Evolutionary conservation across 2,113 vertebrate genomes (phyloP).

Genomic region (Megatriorchis doriae): DNA sequence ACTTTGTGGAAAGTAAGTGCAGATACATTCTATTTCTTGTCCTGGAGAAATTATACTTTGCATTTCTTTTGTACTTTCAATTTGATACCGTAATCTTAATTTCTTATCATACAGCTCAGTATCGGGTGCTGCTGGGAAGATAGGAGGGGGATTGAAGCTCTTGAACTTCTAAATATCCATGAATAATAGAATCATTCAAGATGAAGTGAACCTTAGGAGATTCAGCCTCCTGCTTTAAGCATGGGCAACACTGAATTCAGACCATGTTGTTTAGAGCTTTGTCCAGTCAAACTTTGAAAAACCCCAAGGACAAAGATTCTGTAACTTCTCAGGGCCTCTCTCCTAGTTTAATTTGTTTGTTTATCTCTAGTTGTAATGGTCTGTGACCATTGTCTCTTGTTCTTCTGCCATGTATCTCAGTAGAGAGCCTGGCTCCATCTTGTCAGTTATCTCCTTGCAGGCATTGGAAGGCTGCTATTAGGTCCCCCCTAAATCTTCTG

Average conservation of each 20-base stretch:
- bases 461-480: background rate
- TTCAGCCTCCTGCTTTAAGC: background rate
- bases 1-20: background rate
- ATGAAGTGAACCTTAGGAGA: background rate
- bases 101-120: conserved; percentile 1
- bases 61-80: conserved; percentile 24
- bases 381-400: background rate
- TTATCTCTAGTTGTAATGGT: background rate
- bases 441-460: background rate
- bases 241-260: background rate
- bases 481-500: background rate
- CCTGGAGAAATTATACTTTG: conserved; percentile 5
- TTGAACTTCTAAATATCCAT: conserved; percentile 13
- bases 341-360: background rate
- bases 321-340: background rate
- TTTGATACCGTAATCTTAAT: conserved; percentile 17
- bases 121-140: background rate
- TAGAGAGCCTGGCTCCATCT: background rate
- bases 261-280: background rate
- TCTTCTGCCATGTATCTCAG: background rate
- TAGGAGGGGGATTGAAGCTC: background rate
- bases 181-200: conserved; percentile 4
- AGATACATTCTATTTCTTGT: background rate
- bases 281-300: background rate
- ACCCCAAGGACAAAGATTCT: background rate